Base-by-base conservation (phyloP, 1,140 invertebrate genomes). In the Aradophagus sp. region DNA sequence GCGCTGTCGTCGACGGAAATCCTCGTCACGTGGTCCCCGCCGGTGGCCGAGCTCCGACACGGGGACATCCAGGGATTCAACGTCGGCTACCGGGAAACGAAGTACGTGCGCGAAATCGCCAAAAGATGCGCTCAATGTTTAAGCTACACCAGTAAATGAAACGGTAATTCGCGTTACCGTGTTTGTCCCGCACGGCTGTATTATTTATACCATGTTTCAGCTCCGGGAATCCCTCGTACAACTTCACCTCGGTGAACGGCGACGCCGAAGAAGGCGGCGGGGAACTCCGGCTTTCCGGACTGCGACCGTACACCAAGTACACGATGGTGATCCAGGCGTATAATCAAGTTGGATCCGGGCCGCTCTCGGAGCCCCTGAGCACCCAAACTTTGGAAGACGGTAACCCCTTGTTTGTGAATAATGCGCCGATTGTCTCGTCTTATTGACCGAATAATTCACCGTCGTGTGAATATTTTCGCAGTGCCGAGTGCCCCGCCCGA, bases 311-410 rank as follows among this genome's bases (percentile, higher is more conserved):
- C 75, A 93, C 93, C 0, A 87, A 91, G 47, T 96, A 96, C 75
- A 89, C 89, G 1, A 87, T 95, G 8, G 90, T 94, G 19, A 91
- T 95, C 29, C 93, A 95, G 81, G 93, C 94, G 1, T 95, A 93
- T 80, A 97, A 97, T 84, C 90, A 91, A 76, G 90, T 94, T 38
- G 95, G 95, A 7, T 88, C 90, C 1, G 94, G 94, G 16, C 95
- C 94, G 2, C 83, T 91, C 0, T 93, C 92, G 0, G 90, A 93
- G 38, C 90, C 92, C 31, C 86, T 91, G 0, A 87, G 89, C 0
- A 91, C 91, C 0, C 91, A 93, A 75, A 95, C 93, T n/a, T 86
- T 93, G 78, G 92, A 94, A 82, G 93, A 93, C 80, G 93, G 93
- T 93, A 79, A 87, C 84, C 71, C 8, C 63, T 41, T 36, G 12